Base-by-base conservation (phyloP, 2,113 vertebrate species). In the Marmota monax region DNA sequence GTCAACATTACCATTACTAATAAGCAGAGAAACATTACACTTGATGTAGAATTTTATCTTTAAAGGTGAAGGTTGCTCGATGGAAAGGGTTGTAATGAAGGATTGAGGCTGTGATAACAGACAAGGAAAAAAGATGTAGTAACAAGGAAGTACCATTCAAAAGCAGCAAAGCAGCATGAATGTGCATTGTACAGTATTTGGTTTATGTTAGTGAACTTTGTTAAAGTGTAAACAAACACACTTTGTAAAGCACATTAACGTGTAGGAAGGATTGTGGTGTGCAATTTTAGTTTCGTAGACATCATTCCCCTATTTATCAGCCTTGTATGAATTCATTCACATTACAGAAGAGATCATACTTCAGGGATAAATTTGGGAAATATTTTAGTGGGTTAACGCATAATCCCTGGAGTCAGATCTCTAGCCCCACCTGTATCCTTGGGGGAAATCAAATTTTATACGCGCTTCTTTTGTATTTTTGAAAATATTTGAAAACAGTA, bases 31-130 rank as follows among this genome's bases (percentile, higher is more conserved):
- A 72, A 27, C 53, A 51, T 20, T 87, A 16, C 27, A 37, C 7
- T 89, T 85, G 92, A 89, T 76, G 34, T 20, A 80, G 4, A 84
- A 79, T 85, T 82, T 88, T 87, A 34, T 67, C 45, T 82, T 88
- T 74, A 14, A 88, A n/a, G 34, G 29, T 56, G 22, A 58, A 58
- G 1, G 23, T 63, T 76, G 10, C 18, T 39, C 63, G 34, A 82
- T 61, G 51, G 51, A 42, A 51, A 84, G 48, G 13, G 25, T 23
- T 85, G 1, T 82, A 83, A 32, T 61, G 58, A 82, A 67, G 13
- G 10, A 7, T 42, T 61, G 45, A 79, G 72, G 69, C 70, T 87
- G 72, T 42, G 79, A 32, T 65, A 48, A 61, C 17, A 53, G 34
- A 39, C n/a, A 42, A 51, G 20, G 42, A 34, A 11, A 37, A 53